These are phyloP conservation scores for Dolichomitus sp. DNA, from an alignment of 2,888 invertebrate genomes.

Conservation along the genomic window DNA sequence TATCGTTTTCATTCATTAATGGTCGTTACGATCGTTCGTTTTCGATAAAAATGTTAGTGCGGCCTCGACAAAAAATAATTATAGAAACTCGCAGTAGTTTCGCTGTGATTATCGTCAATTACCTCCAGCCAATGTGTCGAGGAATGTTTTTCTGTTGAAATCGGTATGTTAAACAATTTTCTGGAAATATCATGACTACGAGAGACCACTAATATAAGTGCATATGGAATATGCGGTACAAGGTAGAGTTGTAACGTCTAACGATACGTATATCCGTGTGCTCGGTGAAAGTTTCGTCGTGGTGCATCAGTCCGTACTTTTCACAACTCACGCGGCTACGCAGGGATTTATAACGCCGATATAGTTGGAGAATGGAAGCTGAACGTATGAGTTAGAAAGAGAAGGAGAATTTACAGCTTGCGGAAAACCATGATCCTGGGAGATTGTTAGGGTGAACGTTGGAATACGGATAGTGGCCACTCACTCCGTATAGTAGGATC, in stretches of 20 bases:
- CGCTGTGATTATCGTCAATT: neutral
- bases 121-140: neutral
- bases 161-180: slow-evolving; percentile 36
- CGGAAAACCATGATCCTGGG: slow-evolving; percentile 39
- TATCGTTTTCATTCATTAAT: no score
- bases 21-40: neutral
- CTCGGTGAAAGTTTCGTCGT: slow-evolving; percentile 64
- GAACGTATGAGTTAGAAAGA: neutral
- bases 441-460: slow-evolving; percentile 32
- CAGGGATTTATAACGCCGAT: slow-evolving; percentile 50
- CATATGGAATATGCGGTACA: neutral
- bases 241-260: slow-evolving; percentile 12
- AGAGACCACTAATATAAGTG: slow-evolving; percentile 3
- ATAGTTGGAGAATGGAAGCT: neutral
- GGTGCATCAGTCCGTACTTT: slow-evolving; percentile 63
- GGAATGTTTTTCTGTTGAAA: slow-evolving; percentile 8
- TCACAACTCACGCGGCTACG: slow-evolving; percentile 56
- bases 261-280: slow-evolving; percentile 48
- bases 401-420: slow-evolving; percentile 14
- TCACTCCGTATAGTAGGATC: neutral
- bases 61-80: neutral
- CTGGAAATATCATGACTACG: slow-evolving; percentile 37
- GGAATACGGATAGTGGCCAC: neutral
- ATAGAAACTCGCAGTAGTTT: neutral
- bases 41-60: neutral